Conservation (phyloP, 2,113 vertebrate genomes). For the Zosterops borbonicus region DNA sequence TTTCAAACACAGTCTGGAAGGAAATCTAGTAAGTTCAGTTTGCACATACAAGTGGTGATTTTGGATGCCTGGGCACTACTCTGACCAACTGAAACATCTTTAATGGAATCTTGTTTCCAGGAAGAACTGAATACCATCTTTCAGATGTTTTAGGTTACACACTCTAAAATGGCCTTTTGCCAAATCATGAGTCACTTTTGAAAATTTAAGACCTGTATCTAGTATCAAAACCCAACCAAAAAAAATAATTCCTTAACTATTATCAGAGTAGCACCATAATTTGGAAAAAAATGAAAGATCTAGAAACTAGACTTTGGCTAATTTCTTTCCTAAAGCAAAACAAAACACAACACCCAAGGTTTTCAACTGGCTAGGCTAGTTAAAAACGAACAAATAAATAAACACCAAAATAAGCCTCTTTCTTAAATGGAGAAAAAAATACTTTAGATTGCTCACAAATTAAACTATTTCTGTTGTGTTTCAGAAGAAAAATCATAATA, state of each 20-base stretch:
- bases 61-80: not conserved
- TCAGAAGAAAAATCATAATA: not conserved
- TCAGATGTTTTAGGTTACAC: conserved; percentile 15
- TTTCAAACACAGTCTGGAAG: not conserved
- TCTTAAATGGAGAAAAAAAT: not conserved
- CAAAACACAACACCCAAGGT: not conserved
- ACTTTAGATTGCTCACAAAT: not conserved
- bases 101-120: not conserved
- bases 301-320: not conserved
- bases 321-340: not conserved
- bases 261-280: not conserved
- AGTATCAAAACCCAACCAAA: not conserved
- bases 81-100: not conserved
- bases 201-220: not conserved
- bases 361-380: not conserved
- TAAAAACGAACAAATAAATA: not conserved
- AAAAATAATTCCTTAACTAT: not conserved
- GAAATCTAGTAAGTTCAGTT: not conserved
- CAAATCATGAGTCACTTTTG: conserved; percentile 9
- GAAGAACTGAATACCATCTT: conserved; percentile 16
- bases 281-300: not conserved
- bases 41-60: not conserved
- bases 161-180: not conserved
- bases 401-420: not conserved
- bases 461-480: not conserved